A percentile compares a stretch with the other conserved stretches of the same genome.
Conservation (phyloP, 92 coral and sea anemone species). For the Epizoanthus ramosus region DNA sequence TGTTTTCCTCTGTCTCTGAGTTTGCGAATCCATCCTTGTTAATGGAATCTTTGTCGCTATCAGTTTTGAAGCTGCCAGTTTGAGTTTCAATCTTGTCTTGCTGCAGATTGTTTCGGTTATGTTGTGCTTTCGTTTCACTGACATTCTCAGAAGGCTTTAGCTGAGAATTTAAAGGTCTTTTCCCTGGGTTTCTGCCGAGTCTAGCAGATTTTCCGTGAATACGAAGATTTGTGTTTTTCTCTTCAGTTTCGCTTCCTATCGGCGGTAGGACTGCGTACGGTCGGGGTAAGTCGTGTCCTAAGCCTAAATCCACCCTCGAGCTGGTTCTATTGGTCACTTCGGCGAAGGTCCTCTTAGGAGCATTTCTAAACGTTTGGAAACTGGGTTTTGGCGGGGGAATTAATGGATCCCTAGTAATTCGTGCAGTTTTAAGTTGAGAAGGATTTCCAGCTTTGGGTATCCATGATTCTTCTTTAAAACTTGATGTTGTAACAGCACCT, state of each 20-base stretch:
- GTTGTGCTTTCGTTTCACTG: conserved; percentile 9
- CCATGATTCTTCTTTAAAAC: conserved; percentile 51
- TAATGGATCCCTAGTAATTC: conserved; percentile 14
- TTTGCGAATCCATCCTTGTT: background rate
- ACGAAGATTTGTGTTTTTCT: background rate
- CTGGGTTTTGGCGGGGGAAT: conserved; percentile 19
- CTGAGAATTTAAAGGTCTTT: background rate
- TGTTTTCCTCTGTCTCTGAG: conserved; percentile 9
- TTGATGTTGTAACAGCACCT: conserved; percentile 62
- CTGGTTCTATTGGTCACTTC: conserved; percentile 5
- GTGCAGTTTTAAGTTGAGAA: conserved; percentile 9
- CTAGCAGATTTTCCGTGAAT: conserved; percentile 27
- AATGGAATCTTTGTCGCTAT: background rate
- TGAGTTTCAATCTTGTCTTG: conserved; percentile 12
- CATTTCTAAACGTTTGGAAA: conserved; percentile 1
- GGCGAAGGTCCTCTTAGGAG: conserved; percentile 10
- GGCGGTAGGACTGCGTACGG: conserved; percentile 85
- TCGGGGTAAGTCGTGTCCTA: conserved; percentile 74
- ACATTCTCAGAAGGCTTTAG: background rate
- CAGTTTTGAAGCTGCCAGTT: background rate
- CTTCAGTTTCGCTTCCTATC: conserved; percentile 51
- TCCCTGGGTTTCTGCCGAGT: background rate
- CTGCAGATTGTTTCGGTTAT: background rate
- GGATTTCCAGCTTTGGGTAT: conserved; percentile 21
- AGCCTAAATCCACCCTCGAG: conserved; percentile 20